Conservation (phyloP, 2,797 vertebrate species). For the Micromesistius poutassou region DNA sequence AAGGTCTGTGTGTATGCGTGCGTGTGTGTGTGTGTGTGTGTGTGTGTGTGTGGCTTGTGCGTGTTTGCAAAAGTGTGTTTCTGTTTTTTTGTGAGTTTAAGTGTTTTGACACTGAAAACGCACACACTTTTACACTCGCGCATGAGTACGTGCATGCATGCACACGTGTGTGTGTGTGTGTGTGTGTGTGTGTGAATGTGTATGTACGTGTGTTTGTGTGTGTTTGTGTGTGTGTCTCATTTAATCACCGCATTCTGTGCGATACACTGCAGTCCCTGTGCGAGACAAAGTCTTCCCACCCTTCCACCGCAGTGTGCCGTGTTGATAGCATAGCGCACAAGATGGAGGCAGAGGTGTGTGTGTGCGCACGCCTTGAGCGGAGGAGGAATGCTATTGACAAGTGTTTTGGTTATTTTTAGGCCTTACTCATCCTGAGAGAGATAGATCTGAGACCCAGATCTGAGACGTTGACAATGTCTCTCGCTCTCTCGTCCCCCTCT, state of each 20-base stretch:
- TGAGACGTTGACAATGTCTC: constrained; percentile 39
- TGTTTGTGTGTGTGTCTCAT: background rate
- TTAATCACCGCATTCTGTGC: background rate
- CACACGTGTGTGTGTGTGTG: background rate
- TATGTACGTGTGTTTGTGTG: background rate
- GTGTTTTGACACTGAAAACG: background rate
- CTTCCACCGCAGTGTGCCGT: background rate
- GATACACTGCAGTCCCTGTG: background rate
- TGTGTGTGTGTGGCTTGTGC: constrained; percentile 10
- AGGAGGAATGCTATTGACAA: constrained; percentile 57
- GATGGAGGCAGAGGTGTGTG: constrained; percentile 39
- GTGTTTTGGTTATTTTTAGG: constrained; percentile 60
- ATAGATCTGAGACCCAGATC: constrained; percentile 55
- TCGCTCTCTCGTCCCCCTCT: background rate
- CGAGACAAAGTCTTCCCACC: background rate
- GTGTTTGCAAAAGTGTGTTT: background rate
- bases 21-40: constrained; percentile 13
- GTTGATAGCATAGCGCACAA: constrained; percentile 5
- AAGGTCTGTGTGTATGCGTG: background rate
- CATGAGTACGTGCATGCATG: background rate
- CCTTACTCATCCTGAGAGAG: constrained; percentile 47
- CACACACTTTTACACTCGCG: too few species aligned
- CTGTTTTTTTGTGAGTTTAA: background rate
- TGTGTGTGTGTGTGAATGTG: background rate
- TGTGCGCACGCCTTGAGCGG: constrained; percentile 33